Conservation (phyloP, 2,113 vertebrate genomes). For the Rhinichthys klamathensis region DNA sequence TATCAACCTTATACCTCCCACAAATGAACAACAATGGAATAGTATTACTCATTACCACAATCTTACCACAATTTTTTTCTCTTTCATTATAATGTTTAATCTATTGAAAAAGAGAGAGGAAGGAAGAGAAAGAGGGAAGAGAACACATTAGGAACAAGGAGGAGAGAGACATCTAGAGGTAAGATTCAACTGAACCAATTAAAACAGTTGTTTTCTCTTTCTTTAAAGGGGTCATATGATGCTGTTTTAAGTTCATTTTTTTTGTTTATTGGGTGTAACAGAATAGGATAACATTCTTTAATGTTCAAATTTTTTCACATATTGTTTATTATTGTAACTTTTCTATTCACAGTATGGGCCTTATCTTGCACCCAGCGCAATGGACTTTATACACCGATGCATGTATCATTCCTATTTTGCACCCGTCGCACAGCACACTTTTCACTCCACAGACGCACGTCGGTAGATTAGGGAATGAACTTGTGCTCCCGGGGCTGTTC, state of each 20-base stretch:
- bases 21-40: too few species aligned
- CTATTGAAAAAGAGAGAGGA: constrained; percentile 1
- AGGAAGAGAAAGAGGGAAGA: neutral
- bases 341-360: too few species aligned
- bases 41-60: neutral
- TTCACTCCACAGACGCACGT: too few species aligned
- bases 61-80: neutral
- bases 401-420: too few species aligned
- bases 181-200: neutral
- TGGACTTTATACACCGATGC: too few species aligned
- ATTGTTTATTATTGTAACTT: neutral
- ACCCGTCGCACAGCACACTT: too few species aligned
- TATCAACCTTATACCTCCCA: too few species aligned
- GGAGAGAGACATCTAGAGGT: neutral
- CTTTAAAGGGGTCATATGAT: neutral
- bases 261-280: neutral
- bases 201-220: neutral
- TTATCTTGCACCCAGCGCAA: too few species aligned
- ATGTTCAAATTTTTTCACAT: neutral
- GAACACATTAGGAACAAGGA: neutral
- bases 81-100: neutral
- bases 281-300: neutral
- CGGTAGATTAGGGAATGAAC: too few species aligned
- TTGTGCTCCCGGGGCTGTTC: too few species aligned
- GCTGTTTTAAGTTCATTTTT: neutral